phyloP scores from a whole-genome alignment of 2,113 vertebrate genomes.

The Datnioides undecimradiatus region DNA sequence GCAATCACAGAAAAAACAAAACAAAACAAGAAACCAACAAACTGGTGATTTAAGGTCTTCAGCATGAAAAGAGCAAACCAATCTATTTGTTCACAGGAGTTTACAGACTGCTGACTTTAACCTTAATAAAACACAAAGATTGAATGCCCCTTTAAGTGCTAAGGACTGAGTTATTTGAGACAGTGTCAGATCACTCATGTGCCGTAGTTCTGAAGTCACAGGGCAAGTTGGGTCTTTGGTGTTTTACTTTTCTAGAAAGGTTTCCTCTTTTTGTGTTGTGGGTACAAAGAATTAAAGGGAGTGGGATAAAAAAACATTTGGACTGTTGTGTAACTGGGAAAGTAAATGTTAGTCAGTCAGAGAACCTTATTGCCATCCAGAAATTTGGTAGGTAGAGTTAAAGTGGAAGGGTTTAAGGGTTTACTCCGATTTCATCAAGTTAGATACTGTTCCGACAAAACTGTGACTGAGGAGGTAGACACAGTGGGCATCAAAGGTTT shows the following conservation, averaged over 20 bases:
- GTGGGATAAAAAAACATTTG: conserved; percentile 24
- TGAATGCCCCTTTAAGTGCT: background rate
- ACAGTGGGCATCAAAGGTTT: conserved; percentile 64
- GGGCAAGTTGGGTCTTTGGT: background rate
- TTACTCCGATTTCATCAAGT: conserved; percentile 43
- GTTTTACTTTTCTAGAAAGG: background rate
- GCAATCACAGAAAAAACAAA: too few relatives aligned
- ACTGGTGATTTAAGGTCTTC: background rate
- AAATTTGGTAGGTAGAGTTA: conserved; percentile 31
- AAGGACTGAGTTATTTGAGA: background rate
- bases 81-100: background rate
- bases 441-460: conserved; percentile 36
- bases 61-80: background rate
- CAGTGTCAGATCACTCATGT: background rate
- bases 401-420: conserved; percentile 28
- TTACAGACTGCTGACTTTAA: background rate
- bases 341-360: conserved; percentile 46
- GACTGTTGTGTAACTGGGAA: conserved; percentile 14
- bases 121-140: background rate
- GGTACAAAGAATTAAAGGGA: background rate
- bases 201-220: background rate
- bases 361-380: conserved; percentile 46
- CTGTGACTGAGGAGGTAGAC: conserved; percentile 59
- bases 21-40: too few relatives aligned
- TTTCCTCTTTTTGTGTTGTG: conserved; percentile 5